phyloP scores from a whole-genome alignment of 37 sponge, comb jelly and placozoan genomes.

The Halisarca cf. caerulea region DNA sequence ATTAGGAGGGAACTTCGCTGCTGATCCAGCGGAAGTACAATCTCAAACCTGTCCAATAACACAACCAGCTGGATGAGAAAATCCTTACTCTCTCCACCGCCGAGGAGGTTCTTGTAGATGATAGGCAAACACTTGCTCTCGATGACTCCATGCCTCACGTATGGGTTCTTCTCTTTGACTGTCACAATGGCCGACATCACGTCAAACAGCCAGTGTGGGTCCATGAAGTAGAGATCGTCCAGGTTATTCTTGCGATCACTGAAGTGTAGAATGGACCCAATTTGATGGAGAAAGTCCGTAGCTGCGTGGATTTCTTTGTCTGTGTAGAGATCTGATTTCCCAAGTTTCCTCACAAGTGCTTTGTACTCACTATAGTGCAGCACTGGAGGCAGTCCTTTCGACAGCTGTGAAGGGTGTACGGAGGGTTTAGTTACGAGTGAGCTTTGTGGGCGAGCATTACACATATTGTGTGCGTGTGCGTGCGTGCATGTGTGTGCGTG shows the following conservation, averaged over 20 bases:
- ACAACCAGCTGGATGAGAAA: slow-evolving; percentile 82
- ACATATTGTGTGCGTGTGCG: no score
- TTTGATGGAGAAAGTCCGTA: slow-evolving; percentile 77
- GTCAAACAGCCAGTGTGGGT: slow-evolving; percentile 92
- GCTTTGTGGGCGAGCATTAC: no score
- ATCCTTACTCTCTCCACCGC: neutral
- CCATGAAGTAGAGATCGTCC: slow-evolving; percentile 83
- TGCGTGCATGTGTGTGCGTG: no score
- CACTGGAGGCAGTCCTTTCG: slow-evolving; percentile 41
- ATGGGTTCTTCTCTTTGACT: slow-evolving; percentile 75
- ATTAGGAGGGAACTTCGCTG: slow-evolving; percentile 63
- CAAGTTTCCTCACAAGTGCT: slow-evolving; percentile 57
- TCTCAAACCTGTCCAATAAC: slow-evolving; percentile 85
- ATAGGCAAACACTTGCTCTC: slow-evolving; percentile 45
- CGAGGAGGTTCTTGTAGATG: slow-evolving; percentile 56
- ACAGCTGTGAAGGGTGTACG: slow-evolving; percentile 39
- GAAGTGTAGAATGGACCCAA: slow-evolving; percentile 84
- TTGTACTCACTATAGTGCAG: slow-evolving; percentile 71
- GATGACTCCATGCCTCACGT: slow-evolving; percentile 74
- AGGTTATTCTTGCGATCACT: slow-evolving; percentile 79
- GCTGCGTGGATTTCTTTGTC: slow-evolving; percentile 84
- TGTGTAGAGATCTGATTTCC: slow-evolving; percentile 61
- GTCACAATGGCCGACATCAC: slow-evolving; percentile 84
- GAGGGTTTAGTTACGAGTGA: no score
- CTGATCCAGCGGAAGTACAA: slow-evolving; percentile 84